Base-by-base conservation (phyloP, 2,888 invertebrate species). In the Eupithecia subumbrata region DNA sequence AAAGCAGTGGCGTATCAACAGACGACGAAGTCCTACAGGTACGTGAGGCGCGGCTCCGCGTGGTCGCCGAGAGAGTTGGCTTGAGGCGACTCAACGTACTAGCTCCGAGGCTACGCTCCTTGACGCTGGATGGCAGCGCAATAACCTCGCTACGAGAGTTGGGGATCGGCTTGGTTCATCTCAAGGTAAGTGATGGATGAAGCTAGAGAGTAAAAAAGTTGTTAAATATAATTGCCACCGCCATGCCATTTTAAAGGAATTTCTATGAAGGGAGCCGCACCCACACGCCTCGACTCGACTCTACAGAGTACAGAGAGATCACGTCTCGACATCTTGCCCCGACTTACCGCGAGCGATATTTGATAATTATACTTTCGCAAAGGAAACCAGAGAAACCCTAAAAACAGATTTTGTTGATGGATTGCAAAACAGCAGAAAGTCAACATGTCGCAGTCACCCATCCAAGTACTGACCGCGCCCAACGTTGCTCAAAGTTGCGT, bases 71-170 rank as follows among this genome's bases (percentile, higher is more conserved):
- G 76, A 95, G 96, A 74, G 94, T 96, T 9, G 96, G 96, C 30
- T 86, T 97, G 66, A 96, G 97, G 64, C 92, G 97, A 37, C 89
- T 97, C 0, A 95, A 96, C 64, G 89, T 96, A 1, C 95, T 96
- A 73, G 94, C 96, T 64, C 97, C 97, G 5, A 93, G 95, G 67
- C 91, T 97, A 5, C 91, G 95, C 14, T 95, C 95, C 7, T 89
- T 97, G 60, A 96, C 95, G 56, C 89, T 97, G 7, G 96, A 97
- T 77, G 97, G 97, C 43, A 97, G 97, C 81, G 95, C 96, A 11
- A 88, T 97, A 1, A 92, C 95, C 8, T 96, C 97, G 0, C 86
- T 97, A 68, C 92, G 97, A 74, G 97, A 97, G 84, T 93, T 97
- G 30, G 97, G 97, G 30, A 96, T 95, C 79, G 96, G 96, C 37